Base-by-base conservation (phyloP, 2,113 vertebrate genomes). In the Sisor rabdophorus region DNA sequence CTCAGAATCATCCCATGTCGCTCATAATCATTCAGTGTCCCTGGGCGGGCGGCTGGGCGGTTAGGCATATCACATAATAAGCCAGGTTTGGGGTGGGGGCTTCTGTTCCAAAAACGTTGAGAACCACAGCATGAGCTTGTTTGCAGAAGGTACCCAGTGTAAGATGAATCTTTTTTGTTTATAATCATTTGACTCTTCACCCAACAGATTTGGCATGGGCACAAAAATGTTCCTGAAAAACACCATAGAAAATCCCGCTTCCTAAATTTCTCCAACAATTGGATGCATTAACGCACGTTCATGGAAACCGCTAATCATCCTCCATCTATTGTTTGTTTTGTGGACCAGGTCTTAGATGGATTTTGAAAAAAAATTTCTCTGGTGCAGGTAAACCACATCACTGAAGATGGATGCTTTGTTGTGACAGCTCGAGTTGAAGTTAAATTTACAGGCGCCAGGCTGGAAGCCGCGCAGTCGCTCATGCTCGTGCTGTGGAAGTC, bases 401-500 rank as follows among this genome's bases (percentile, higher is more conserved):
- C 68, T 71, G 53, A 68, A 48, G 74, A 53, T 52, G 24, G 56
- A 56, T 76, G 54, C 73, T 70, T 59, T 84, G 76, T 77, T 52
- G 70, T 22, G 70, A 77, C 30, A 15, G 54, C 56, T 50, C 4
- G 48, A 28, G 52, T 61, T 69, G 54, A 64, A 58, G 61, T 47
- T n/a, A 44, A 40, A 59, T 48, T 24, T 69, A 74, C 75, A 77
- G 72, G 50, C 71, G 59, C 73, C 70, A 73, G 60, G 26, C 48
- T 15, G 59, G 61, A 59, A 56, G 58, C 26, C 55, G 56, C n/a
- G 24, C 24, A 71, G 44, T 60, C 75, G 48, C 40, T 61, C 22
- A 7, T 11, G 48, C 60, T 48, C 50, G 30, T 60, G 65, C 70
- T 67, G 16, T 65, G 69, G 64, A 82, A 61, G 22, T 80, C 47